Evolutionary conservation across 1,140 invertebrate species (phyloP), one percentile per base, ranked within the genome.

Genomic region (Notospermus geniculatus): DNA sequence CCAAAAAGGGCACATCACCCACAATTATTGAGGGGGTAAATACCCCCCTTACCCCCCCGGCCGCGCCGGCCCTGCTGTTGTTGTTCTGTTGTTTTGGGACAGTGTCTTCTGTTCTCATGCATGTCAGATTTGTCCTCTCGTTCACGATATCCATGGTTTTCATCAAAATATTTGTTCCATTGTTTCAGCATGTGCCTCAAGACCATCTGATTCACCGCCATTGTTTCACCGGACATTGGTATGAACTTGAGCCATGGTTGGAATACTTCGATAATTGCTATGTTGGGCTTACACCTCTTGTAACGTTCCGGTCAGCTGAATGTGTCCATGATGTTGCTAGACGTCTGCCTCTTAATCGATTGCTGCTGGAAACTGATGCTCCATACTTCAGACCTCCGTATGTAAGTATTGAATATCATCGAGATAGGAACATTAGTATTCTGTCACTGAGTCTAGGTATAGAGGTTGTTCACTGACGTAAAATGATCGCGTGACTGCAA

Each of bases 301-400:
- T 84, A 0, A 82, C 81, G n/a, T 79, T 74, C 58, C 45, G 55
- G 17, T 60, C 71, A 17, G 81, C 79, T 0, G 66, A 56, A 25
- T 59, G 67, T 2, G 66, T 77, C 13, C 76, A 76, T 50, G 67
- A 82, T 52, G 75, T 83, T 7, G 81, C 77, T 2, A 57, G 65
- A 23, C 68, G 68, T 19, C 67, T 85, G 36, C 82, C 83, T 1
- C 65, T 85, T 1, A 67, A 82, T 36, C 65, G 73, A 52, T 65
- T 85, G 1, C 67, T 84, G 7, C 60, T 85, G 22, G 83, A 85
- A 67, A 85, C 83, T 4, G 83, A 85, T 69, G 72, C 83, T 19
- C 83, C 83, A 15, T 84, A 83, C 64, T 84, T 84, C 68, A 57
- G 83, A 13, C 83, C 83, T n/a, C 62, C 60, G 59, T 46, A 55